These are phyloP conservation scores for Lamprotornis superbus DNA, from an alignment of 2,113 vertebrate species.

Conservation along the genomic window DNA sequence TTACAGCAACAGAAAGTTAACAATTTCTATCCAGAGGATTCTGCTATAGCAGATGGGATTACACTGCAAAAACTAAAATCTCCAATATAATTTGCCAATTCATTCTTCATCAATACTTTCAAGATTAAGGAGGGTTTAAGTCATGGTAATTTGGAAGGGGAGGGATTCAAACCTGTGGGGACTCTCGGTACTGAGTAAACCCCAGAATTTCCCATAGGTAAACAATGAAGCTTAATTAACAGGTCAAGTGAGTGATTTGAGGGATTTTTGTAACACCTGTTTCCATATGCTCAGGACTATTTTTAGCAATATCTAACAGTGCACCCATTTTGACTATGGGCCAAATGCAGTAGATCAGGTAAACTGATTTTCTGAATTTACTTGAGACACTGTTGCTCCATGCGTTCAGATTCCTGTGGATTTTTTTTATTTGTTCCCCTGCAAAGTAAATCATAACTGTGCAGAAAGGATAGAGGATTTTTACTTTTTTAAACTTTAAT, in stretches of 20 bases:
- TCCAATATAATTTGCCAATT: not conserved
- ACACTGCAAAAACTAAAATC: conserved; percentile 31
- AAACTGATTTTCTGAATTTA: not conserved
- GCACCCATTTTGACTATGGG: not conserved
- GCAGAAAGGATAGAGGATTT: not conserved
- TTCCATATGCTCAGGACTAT: not conserved
- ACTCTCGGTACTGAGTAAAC: not conserved
- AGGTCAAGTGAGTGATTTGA: conserved; percentile 30
- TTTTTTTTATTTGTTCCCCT: not conserved
- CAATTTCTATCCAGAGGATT: conserved; percentile 47
- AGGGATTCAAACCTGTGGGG: not conserved
- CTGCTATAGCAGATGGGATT: conserved; percentile 41
- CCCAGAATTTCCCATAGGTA: conserved; percentile 48
- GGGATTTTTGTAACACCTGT: conserved; percentile 61
- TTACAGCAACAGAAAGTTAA: conserved; percentile 45
- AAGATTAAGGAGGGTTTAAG: conserved; percentile 40
- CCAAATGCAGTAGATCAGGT: not conserved
- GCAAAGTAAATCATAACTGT: not conserved
- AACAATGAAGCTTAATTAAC: conserved; percentile 70
- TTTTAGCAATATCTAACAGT: not conserved
- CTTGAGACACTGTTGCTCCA: not conserved
- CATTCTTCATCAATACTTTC: conserved; percentile 1
- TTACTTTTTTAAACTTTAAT: not conserved
- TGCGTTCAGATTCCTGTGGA: not conserved
- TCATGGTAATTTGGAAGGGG: conserved; percentile 5